Conservation (phyloP, 2,797 vertebrate genomes). For the Austrolebias charrua region DNA sequence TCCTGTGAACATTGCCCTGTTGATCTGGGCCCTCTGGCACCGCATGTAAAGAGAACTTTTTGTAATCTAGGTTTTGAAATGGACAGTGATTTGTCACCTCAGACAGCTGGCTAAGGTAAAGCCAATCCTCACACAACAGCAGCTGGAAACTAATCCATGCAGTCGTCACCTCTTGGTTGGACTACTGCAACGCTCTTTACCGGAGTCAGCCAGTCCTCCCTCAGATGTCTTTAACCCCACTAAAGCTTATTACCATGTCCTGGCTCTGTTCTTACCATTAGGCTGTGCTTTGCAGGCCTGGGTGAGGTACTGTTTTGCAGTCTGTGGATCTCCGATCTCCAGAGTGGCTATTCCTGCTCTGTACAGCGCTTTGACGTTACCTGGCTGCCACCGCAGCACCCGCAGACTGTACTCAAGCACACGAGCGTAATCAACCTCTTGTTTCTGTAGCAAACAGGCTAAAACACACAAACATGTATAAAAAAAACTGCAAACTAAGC, state of each 20-base stretch:
- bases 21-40: too few relatives aligned
- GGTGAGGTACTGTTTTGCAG: slow-evolving; percentile 81
- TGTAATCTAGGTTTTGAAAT: too few relatives aligned
- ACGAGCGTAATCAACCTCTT: slow-evolving; percentile 82
- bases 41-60: too few relatives aligned
- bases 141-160: too few relatives aligned
- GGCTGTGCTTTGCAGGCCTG: slow-evolving; percentile 83
- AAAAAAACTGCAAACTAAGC: neutral
- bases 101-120: too few relatives aligned
- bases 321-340: slow-evolving; percentile 84
- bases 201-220: too few relatives aligned
- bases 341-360: slow-evolving; percentile 87
- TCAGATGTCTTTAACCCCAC: neutral
- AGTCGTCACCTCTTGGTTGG: too few relatives aligned
- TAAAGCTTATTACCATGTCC: neutral
- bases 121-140: too few relatives aligned
- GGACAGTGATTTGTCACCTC: too few relatives aligned
- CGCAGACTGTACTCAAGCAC: slow-evolving; percentile 87
- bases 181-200: too few relatives aligned
- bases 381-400: slow-evolving; percentile 82
- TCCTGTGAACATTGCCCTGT: too few relatives aligned
- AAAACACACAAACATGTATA: slow-evolving; percentile 26
- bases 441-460: slow-evolving; percentile 89
- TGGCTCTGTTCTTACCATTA: slow-evolving; percentile 78
- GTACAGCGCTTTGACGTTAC: slow-evolving; percentile 87